Evolutionary conservation across 2,797 vertebrate species (phyloP).

Genomic region (Poeciliopsis turneri): DNA sequence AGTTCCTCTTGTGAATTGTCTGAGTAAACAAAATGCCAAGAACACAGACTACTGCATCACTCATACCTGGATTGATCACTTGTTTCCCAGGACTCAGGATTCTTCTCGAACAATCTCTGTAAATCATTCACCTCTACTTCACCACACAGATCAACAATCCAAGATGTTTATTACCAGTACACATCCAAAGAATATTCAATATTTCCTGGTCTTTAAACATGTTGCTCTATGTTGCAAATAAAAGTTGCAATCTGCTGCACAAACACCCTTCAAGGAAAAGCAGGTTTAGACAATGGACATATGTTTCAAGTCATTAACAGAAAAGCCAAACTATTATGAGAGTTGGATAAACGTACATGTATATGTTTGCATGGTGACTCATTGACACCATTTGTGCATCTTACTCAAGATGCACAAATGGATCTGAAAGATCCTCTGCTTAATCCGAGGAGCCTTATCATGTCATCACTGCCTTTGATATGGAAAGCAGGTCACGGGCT

Average conservation of each 20-base stretch:
- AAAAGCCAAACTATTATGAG: not conserved
- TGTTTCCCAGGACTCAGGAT: not conserved
- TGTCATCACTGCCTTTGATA: conserved; percentile 63
- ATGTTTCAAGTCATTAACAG: not conserved
- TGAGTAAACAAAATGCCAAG: not conserved
- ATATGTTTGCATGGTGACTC: not conserved
- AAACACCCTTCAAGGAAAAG: not conserved
- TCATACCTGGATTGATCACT: not conserved
- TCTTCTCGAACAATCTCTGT: not conserved
- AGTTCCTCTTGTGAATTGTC: not conserved
- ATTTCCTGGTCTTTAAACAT: not conserved
- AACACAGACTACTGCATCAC: not conserved
- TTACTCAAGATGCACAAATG: not conserved
- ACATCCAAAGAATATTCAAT: not conserved
- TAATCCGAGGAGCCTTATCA: conserved; percentile 57
- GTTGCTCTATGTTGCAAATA: not conserved
- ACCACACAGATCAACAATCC: not conserved
- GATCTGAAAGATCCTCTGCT: conserved; percentile 14
- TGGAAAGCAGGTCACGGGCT: conserved; percentile 53
- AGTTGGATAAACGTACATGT: not conserved
- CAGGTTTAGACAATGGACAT: not conserved
- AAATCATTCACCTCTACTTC: not conserved
- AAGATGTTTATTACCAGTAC: not conserved
- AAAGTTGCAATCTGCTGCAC: not conserved
- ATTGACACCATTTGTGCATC: not conserved